These are phyloP conservation scores for Spongilla lacustris DNA, from an alignment of 37 sponge, comb jelly and placozoan species.

Conservation along the genomic window DNA sequence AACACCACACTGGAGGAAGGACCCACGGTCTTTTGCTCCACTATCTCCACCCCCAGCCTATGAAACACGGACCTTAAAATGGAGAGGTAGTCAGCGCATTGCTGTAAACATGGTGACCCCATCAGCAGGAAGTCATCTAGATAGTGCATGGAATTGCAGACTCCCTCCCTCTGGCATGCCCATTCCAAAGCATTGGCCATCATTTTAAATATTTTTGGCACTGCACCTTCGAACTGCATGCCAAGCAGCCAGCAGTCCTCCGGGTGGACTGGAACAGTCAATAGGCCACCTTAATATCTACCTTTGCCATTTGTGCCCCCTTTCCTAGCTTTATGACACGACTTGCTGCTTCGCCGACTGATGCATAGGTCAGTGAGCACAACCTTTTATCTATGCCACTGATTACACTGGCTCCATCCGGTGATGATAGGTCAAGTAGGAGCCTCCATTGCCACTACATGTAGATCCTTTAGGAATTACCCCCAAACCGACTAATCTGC, in stretches of 20 bases:
- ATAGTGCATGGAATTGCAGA: background rate
- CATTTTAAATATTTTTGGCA: no score
- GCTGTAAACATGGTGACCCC: background rate
- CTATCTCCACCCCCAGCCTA: background rate
- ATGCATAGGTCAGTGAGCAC: slow-evolving; percentile 1
- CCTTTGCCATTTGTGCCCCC: no score
- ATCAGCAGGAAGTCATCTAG: background rate
- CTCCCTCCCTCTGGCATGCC: background rate
- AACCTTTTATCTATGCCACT: background rate
- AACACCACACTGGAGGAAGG: background rate
- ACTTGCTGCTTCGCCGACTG: background rate
- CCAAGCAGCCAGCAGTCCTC: no score
- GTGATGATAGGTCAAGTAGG: slow-evolving; percentile 17
- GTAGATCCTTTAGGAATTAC: slow-evolving; percentile 6
- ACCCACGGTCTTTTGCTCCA: background rate
- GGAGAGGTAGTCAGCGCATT: background rate
- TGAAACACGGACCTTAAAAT: background rate
- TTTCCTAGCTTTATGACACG: no score
- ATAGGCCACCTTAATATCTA: no score
- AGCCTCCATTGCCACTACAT: slow-evolving; percentile 7
- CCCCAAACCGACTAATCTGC: slow-evolving; percentile 18
- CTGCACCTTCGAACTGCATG: no score
- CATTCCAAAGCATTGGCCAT: no score
- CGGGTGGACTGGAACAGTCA: no score
- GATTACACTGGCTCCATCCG: slow-evolving; percentile 11